Base-by-base conservation (phyloP, 2,888 invertebrate species). In the Orchesella flavescens region DNA sequence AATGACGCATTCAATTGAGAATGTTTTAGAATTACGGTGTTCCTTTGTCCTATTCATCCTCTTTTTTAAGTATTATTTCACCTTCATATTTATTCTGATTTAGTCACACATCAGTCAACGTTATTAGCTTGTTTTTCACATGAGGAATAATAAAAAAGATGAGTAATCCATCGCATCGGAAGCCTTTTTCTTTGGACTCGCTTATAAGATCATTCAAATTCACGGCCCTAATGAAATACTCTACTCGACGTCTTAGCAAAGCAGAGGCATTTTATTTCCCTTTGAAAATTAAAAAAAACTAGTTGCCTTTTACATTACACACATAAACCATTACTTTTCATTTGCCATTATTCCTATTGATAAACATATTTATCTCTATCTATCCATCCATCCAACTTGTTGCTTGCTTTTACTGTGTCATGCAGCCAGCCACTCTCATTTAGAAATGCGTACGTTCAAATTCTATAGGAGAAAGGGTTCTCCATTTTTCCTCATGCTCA, bases 321-420 rank as follows among this genome's bases (percentile, higher is more conserved):
- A n/a, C n/a, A n/a, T n/a, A n/a, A n/a, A n/a, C n/a, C 7, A 34
- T 34, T 34, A 34, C 7, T n/a, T n/a, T n/a, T n/a, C 7, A 34
- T 34, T 34, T 34, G 34, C 34, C 34, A 7, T 34, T 34, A 7
- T 7, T 34, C 34, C 34, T 34, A 34, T 34, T 34, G 34, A 34
- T 34, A 34, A 34, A 34, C 3, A 34, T 34, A 34, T 34, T n/a
- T n/a, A n/a, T n/a, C n/a, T n/a, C n/a, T n/a, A n/a, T n/a, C n/a
- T n/a, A 44, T 63, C 61, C 65, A 74, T 63, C 65, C 75, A 75
- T 65, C 17, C 75, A 75, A 65, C 75, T 65, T 63, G 49, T 65
- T 75, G 53, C n/a, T 65, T 75, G 53, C n/a, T 15, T 49, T 69
- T 65, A 15, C 44, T 34, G 5, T 21, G 17, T 57, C 1, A 44